Evolutionary conservation across 1,140 invertebrate genomes (phyloP).

Genomic region (Nomia melanderi): DNA sequence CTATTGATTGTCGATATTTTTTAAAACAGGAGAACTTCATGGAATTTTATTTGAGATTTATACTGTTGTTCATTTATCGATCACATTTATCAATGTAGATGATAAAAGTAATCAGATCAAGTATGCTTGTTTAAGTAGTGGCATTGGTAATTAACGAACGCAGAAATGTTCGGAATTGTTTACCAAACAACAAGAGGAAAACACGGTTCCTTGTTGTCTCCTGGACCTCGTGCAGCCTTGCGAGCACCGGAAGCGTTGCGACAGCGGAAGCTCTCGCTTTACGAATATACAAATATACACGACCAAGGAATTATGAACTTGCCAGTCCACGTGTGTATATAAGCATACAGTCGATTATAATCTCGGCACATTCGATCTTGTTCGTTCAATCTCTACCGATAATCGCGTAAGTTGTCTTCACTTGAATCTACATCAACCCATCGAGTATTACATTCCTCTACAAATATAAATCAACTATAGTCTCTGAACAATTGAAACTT

Average conservation of each 20-base stretch:
- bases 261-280: constrained; percentile 18
- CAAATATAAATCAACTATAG: no score
- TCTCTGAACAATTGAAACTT: no score
- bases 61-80: no score
- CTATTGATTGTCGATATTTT: no score
- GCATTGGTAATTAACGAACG: background rate
- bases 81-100: no score
- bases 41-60: no score
- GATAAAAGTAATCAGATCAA: no score
- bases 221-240: background rate
- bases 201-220: constrained; percentile 38
- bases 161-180: constrained; percentile 33
- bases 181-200: constrained; percentile 15
- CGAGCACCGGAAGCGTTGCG: constrained; percentile 33
- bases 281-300: constrained; percentile 2
- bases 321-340: constrained; percentile 29
- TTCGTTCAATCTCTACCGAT: constrained; percentile 1
- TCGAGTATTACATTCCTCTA: no score
- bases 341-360: constrained; percentile 40
- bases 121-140: background rate
- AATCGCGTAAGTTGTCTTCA: constrained; percentile 49
- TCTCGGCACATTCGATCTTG: constrained; percentile 35
- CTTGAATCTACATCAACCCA: no score
- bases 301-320: background rate
- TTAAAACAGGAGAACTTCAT: no score